Evolutionary conservation across 2,888 invertebrate genomes (phyloP).

Genomic region (Podabrus alpinus): DNA sequence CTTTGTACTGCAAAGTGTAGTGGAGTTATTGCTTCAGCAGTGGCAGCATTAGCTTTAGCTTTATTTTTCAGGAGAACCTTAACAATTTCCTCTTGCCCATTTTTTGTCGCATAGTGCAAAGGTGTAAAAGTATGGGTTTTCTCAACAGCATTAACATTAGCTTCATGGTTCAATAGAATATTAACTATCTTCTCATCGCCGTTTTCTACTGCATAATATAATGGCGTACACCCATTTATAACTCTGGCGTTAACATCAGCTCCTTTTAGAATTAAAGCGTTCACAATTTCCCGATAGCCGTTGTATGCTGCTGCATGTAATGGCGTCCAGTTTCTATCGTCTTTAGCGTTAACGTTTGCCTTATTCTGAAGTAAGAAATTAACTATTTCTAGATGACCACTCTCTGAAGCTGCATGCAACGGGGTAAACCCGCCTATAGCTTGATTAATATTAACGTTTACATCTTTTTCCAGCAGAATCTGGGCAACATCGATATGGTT

Average conservation of each 20-base stretch:
- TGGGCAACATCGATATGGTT: background rate
- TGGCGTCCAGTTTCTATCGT: background rate
- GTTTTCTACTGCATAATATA: conserved; percentile 72
- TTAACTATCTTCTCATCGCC: background rate
- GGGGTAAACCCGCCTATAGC: background rate
- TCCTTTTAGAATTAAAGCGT: conserved; percentile 67
- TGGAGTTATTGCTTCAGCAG: conserved; percentile 80
- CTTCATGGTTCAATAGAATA: conserved; percentile 51
- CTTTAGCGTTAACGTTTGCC: background rate
- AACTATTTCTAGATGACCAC: background rate
- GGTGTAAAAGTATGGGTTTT: background rate
- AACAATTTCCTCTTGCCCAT: background rate
- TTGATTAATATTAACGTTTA: background rate
- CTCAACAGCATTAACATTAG: conserved; percentile 66
- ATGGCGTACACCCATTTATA: conserved; percentile 82
- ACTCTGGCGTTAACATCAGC: conserved; percentile 79
- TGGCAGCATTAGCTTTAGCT: conserved; percentile 53
- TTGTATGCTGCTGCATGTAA: conserved; percentile 85
- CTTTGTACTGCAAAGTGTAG: conserved; percentile 88
- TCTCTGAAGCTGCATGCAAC: background rate
- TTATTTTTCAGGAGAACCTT: background rate
- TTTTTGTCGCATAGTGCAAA: background rate
- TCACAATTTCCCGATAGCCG: conserved; percentile 76
- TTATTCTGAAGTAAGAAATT: background rate
- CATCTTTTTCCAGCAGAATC: background rate